Evolutionary conservation across 2,888 invertebrate genomes (phyloP), one percentile per base, ranked within the genome.

Genomic region (Sthenelais limicola): DNA sequence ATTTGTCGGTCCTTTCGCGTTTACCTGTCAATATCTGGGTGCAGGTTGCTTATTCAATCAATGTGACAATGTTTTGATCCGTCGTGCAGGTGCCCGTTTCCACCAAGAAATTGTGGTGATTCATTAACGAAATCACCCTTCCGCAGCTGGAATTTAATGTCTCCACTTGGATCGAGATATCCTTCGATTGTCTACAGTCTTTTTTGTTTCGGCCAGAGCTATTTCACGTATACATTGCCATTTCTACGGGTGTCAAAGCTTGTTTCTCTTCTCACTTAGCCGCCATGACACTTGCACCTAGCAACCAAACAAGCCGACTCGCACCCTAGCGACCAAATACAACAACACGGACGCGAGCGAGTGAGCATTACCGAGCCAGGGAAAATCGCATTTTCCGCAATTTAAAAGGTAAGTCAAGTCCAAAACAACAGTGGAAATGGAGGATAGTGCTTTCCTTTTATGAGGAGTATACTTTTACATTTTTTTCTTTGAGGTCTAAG

Each of bases 61-160:
- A 62, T 43, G 38, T 62, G 62, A 38, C 62, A 62, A 62, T 62
- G 62, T 62, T 62, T 62, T 62, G 62, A 21, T 62, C 18, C 35
- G n/a, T n/a, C n/a, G n/a, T n/a, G 38, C 62, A 62, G 38, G 35
- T 62, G 38, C 62, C 24, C 62, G 35, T 62, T 62, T 35, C 62
- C 26, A 43, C 38, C 62, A 38, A 62, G 24, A 26, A 38, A 62
- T n/a, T n/a, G n/a, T n/a, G n/a, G n/a, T n/a, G n/a, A n/a, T n/a
- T n/a, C n/a, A n/a, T n/a, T n/a, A n/a, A n/a, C n/a, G n/a, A 62
- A 35, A 15, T 21, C 62, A 38, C 62, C n/a, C n/a, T n/a, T n/a
- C n/a, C 38, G 43, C 43, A 43, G 1, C 43, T 5, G 38, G 38
- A 7, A 26, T 9, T 24, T 9, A 62, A 62, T 24, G 2, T n/a